A percentile compares a stretch with the other conserved stretches of the same genome.
These are phyloP conservation scores for Oncorhynchus kisutch DNA, from an alignment of 2,113 vertebrate species.

Conservation along the genomic window DNA sequence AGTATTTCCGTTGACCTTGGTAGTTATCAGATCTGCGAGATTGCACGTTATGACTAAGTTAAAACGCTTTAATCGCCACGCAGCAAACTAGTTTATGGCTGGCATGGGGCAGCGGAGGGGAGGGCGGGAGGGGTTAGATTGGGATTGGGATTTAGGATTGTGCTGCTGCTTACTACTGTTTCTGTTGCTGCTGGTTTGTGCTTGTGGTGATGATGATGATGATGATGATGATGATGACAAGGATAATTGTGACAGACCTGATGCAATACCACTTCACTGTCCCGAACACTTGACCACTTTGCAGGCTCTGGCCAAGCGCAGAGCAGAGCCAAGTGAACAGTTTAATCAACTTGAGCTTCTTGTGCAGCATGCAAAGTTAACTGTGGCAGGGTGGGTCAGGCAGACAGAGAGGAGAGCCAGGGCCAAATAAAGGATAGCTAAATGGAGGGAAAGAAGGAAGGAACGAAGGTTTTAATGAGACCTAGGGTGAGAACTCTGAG, in stretches of 20 bases:
- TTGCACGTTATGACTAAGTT: conserved; percentile 81
- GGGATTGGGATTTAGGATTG: conserved; percentile 54
- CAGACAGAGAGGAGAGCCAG: background rate
- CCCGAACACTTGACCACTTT: conserved; percentile 61
- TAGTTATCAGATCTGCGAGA: conserved; percentile 87
- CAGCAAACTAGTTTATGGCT: conserved; percentile 43
- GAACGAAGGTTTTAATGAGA: no score
- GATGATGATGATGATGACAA: conserved; percentile 1
- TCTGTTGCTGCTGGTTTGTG: conserved; percentile 36
- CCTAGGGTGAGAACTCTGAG: no score
- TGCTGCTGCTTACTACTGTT: conserved; percentile 9
- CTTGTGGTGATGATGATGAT: conserved; percentile 8
- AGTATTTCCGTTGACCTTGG: conserved; percentile 92
- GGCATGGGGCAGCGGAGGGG: conserved; percentile 9
- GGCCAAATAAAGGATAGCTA: background rate
- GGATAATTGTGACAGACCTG: conserved; percentile 42
- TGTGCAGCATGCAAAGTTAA: conserved; percentile 41
- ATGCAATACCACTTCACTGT: conserved; percentile 68
- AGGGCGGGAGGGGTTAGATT: conserved; percentile 20
- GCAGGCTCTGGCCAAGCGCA: conserved; percentile 35
- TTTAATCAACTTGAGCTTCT: conserved; percentile 66
- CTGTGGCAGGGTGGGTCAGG: conserved; percentile 18
- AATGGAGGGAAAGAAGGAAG: background rate
- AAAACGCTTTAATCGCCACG: conserved; percentile 71
- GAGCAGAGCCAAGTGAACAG: conserved; percentile 62